Evolutionary conservation across 2,113 vertebrate species (phyloP), one percentile per base, ranked within the genome.

Genomic region (Dasyurus viverrinus): DNA sequence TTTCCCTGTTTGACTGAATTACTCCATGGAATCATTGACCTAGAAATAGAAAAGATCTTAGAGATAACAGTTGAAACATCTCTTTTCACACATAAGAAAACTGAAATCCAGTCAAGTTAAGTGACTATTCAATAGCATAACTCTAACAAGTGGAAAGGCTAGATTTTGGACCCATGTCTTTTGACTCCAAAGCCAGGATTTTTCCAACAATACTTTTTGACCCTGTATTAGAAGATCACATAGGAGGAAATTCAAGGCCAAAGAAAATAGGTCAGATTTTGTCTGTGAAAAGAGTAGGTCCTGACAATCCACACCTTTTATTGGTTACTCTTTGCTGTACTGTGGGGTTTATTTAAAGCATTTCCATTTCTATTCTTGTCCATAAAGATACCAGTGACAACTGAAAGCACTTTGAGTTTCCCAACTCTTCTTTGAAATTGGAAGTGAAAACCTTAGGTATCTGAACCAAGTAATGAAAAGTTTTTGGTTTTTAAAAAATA

Each of bases 1-100:
- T 57, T 46, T 11, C 53, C 3, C 30, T 92, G 92, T 84, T 93
- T 95, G 95, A 93, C 60, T 96, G 25, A 94, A 25, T 42, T 47
- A 92, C 54, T 60, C 76, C 68, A 22, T 84, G 42, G n/a, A 5
- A 84, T 42, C n/a, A 22, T 52, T n/a, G 68, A 84, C 42, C 42
- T 23, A 42, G n/a, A 84, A 84, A 42, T 42, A 36, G 6, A 84
- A 84, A 19, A 42, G 68, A 84, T 8, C 36, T 84, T 84, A 84
- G n/a, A 84, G n/a, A 7, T 42, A 19, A 84, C 2, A 42, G n/a
- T 84, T 23, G 14, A 42, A 84, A 84, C 42, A 0, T 6, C 68
- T 84, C 68, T 84, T 42, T 84, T 23, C 68, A 42, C n/a, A 84
- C n/a, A 23, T 84, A n/a, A 42, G 68, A 11, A 84, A 84, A 42